phyloP scores from a whole-genome alignment of 2,113 vertebrate species.

The Delphinapterus leucas region DNA sequence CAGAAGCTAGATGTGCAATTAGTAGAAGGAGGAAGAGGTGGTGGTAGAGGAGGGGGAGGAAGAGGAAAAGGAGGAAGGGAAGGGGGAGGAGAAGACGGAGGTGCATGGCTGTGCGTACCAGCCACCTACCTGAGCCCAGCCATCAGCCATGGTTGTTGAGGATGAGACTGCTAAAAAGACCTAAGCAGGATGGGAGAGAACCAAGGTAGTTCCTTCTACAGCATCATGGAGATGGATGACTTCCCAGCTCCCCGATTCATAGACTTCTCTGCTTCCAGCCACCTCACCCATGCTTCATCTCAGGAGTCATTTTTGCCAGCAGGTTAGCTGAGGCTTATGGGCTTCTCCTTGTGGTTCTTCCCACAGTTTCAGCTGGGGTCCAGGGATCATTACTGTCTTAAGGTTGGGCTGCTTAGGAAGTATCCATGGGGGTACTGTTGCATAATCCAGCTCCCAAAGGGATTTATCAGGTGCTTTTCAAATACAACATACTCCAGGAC shows the following conservation, averaged over 20 bases:
- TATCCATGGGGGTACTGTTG: constrained; percentile 80
- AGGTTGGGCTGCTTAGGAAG: constrained; percentile 87
- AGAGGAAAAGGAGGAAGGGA: too few relatives aligned
- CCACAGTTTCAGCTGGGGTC: constrained; percentile 78
- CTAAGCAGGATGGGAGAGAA: background rate
- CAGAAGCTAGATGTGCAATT: background rate
- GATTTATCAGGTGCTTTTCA: constrained; percentile 90
- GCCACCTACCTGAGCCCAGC: background rate
- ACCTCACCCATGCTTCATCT: background rate
- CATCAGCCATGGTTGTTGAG: background rate
- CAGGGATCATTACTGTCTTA: constrained; percentile 92
- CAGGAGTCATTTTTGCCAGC: constrained; percentile 68
- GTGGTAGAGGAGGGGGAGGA: too few relatives aligned
- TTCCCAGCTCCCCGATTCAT: background rate
- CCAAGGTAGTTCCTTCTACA: background rate
- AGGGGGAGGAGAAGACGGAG: too few relatives aligned
- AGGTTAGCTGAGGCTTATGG: constrained; percentile 70
- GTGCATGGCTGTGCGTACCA: too few relatives aligned
- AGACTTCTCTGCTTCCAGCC: background rate
- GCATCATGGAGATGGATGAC: background rate
- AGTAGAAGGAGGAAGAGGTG: too few relatives aligned
- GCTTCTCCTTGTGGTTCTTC: constrained; percentile 76
- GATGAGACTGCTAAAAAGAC: background rate
- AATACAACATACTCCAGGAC: constrained; percentile 93
- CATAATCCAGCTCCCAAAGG: constrained; percentile 80